Base-by-base conservation (phyloP, 2,888 invertebrate genomes). In the Acrobasis repandana region DNA sequence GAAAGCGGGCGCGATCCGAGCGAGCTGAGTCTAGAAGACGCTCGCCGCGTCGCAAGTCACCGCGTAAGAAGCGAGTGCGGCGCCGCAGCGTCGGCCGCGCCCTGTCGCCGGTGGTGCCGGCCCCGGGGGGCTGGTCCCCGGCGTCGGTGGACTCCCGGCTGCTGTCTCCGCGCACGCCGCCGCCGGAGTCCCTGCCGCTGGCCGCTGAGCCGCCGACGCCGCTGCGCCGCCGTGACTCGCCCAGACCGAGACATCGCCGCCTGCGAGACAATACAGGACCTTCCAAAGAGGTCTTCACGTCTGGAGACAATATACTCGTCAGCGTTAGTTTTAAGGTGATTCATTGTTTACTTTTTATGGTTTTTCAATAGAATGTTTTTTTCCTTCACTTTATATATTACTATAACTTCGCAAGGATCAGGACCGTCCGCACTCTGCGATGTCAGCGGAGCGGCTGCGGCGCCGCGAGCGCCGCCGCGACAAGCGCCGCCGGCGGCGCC, bases 251-350 rank as follows among this genome's bases (percentile, higher is more conserved):
- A 28, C 80, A 76, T 68, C 75, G 79, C 5, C 79, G 81, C 79
- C 60, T 71, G 93, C n/a, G 93, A 93, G 58, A 79, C 62, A 64
- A 71, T 63, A 63, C 68, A 48, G 80, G 81, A 0, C 96, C 96
- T 0, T 96, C 96, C 2, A 98, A 98, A 82, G 97, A 97, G 87
- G 97, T 98, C 3, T 98, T 97, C 82, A 97, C 98, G 0, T 97
- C 97, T 11, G 98, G 98, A 3, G 97, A 98, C 85, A 98, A 97
- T 82, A 98, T 98, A 75, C 93, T 98, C 67, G 97, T 98, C 11
- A 97, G 97, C 86, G 97, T 98, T 16, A 97, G 97, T 84, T 98
- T 98, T 86, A 96, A 96, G 80, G 54, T 54, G 1, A 38, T 18
- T 54, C 8, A 43, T n/a, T 11, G 14, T 10, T 10, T 4, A 51